These are phyloP conservation scores for Sprattus sprattus DNA, from an alignment of 2,113 vertebrate species.

Conservation along the genomic window DNA sequence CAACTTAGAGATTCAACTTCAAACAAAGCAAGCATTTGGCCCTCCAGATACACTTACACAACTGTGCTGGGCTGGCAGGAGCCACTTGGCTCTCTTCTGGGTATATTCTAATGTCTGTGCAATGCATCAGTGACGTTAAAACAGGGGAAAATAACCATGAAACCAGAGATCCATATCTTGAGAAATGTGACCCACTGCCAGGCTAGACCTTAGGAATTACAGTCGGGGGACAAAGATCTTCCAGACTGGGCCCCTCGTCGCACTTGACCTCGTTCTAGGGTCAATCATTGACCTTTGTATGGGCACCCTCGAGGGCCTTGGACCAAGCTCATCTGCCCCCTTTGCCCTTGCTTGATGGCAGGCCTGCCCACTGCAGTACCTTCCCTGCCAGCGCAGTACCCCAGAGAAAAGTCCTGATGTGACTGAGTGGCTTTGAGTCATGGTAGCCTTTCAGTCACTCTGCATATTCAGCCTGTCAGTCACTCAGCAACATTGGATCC, in stretches of 20 bases:
- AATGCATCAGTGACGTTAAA: neutral
- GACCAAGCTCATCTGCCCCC: too few species aligned
- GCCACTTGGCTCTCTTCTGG: neutral
- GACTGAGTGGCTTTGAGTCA: neutral
- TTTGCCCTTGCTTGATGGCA: too few species aligned
- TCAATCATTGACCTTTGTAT: too few species aligned
- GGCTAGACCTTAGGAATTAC: too few species aligned
- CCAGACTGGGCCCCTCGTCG: too few species aligned
- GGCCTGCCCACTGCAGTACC: neutral
- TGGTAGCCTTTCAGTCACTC: neutral
- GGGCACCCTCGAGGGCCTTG: too few species aligned
- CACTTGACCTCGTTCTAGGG: too few species aligned
- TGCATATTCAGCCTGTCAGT: neutral
- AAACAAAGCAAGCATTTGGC: neutral
- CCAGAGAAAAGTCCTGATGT: neutral
- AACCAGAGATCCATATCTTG: neutral
- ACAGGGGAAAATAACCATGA: neutral
- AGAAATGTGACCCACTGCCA: neutral
- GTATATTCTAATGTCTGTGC: neutral
- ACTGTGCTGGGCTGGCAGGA: neutral
- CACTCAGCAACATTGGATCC: neutral
- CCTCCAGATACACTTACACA: neutral
- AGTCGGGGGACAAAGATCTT: too few species aligned
- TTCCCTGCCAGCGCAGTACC: neutral
- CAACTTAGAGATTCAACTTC: neutral